Conservation (phyloP, 2,888 invertebrate genomes). For the Oeneis ivallda region DNA sequence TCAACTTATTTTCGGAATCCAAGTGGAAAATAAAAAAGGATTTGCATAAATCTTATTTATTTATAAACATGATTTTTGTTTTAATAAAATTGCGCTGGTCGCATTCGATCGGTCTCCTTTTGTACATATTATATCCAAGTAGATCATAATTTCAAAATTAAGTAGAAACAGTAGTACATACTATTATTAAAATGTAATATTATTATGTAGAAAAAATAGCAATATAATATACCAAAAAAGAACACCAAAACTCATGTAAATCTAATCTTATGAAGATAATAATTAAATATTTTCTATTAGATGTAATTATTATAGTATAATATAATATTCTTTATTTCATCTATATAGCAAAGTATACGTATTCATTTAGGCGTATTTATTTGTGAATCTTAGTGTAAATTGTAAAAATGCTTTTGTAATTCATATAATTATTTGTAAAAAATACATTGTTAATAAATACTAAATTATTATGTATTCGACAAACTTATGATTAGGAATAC, state of each 20-base stretch:
- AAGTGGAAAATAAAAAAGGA: conserved; percentile 21
- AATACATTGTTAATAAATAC: conserved; percentile 18
- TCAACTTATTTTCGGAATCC: too few species aligned
- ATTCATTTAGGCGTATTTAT: conserved; percentile 35
- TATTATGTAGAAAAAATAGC: conserved; percentile 23
- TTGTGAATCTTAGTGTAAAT: conserved; percentile 33
- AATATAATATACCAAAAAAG: conserved; percentile 42
- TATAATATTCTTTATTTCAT: too few species aligned
- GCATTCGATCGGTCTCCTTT: conserved; percentile 17
- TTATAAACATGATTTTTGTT: background rate
- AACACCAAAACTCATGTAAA: conserved; percentile 50
- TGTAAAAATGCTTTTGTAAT: conserved; percentile 34
- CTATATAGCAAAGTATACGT: conserved; percentile 50
- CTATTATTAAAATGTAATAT: background rate
- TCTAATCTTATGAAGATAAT: conserved; percentile 70
- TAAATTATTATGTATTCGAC: conserved; percentile 36
- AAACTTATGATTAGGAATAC: conserved; percentile 49
- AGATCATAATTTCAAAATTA: conserved; percentile 9
- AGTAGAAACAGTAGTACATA: too few species aligned
- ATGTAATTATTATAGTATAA: conserved; percentile 33
- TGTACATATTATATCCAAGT: conserved; percentile 37
- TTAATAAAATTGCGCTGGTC: conserved; percentile 28
- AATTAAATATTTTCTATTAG: conserved; percentile 44
- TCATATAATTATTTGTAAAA: conserved; percentile 22
- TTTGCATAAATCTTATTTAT: conserved; percentile 56